Evolutionary conservation across 2,797 vertebrate species (phyloP).

Genomic region (Mormyrus hasselquistii): DNA sequence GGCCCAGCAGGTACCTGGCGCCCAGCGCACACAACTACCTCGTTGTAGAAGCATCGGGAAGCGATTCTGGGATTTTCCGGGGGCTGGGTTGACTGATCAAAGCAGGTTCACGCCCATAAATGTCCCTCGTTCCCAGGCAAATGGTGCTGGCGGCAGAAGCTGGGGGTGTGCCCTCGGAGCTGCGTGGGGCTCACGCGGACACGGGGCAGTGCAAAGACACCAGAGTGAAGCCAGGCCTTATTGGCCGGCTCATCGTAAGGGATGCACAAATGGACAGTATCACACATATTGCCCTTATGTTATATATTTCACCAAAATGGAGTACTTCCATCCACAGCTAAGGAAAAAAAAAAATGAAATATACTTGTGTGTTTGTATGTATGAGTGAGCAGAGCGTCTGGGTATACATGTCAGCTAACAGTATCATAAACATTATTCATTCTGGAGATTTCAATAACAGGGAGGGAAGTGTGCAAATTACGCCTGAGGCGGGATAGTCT

Average conservation of each 20-base stretch:
- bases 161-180: not conserved
- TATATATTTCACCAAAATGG: not conserved
- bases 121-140: not conserved
- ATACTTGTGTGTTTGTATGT: not conserved
- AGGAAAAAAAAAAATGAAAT: not conserved
- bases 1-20: slow-evolving; percentile 42
- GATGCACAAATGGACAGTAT: not conserved
- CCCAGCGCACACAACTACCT: slow-evolving; percentile 45
- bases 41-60: slow-evolving; percentile 36
- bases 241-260: not conserved
- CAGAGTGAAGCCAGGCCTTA: not conserved
- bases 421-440: not conserved
- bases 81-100: slow-evolving; percentile 32
- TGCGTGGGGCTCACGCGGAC: not conserved
- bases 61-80: slow-evolving; percentile 40
- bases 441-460: slow-evolving; percentile 3
- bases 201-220: not conserved
- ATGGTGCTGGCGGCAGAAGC: not conserved
- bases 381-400: not conserved
- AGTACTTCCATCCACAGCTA: not conserved
- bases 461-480: not conserved
- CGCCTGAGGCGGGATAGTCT: not conserved
- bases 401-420: not conserved
- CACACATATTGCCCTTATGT: not conserved
- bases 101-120: slow-evolving; percentile 23